Base-by-base conservation (phyloP, 1,140 invertebrate genomes). In the Drosophila navojoa region DNA sequence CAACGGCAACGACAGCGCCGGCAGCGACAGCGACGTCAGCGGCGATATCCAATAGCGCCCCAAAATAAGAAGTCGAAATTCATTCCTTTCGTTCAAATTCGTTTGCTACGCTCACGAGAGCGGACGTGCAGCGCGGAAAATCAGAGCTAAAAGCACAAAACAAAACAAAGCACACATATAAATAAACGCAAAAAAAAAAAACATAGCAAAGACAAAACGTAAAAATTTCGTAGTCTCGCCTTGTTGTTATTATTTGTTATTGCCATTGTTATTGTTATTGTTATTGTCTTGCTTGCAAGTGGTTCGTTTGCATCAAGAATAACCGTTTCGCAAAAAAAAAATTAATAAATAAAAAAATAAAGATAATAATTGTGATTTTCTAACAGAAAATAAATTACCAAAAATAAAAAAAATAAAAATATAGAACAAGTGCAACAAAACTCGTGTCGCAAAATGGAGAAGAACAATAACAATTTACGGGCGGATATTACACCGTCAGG, bases 91-190 rank as follows among this genome's bases (percentile, higher is more conserved):
- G 84, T 89, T 89, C 84, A 89, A 89, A 89, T 84, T 90, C 85
- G 90, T 91, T 91, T 89, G 82, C 77, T 90, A 76, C 82, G 90
- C 90, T 91, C 90, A 89, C 74, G 82, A 80, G 90, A 91, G 90
- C 90, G 90, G 90, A 90, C 90, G 90, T 91, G 81, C 66, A 77
- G 78, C 85, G 86, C 90, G 90, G 76, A 82, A 78, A 89, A 67
- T 85, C 77, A 58, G 29, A 75, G 19, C 42, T 55, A 74, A 72
- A 77, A 49, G 53, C 52, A 44, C 45, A 70, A 77, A 64, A 44
- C 67, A 70, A 61, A 52, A 44, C n/a, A n/a, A 44, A 44, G n/a
- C n/a, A n/a, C 19, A 15, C 16, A 19, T 22, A 35, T 22, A 54
- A 49, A 52, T 19, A 57, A 49, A 50, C 67, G 27, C 29, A 57